Evolutionary conservation across 2,888 invertebrate genomes (phyloP).

Genomic region (Drosophila conformis): DNA sequence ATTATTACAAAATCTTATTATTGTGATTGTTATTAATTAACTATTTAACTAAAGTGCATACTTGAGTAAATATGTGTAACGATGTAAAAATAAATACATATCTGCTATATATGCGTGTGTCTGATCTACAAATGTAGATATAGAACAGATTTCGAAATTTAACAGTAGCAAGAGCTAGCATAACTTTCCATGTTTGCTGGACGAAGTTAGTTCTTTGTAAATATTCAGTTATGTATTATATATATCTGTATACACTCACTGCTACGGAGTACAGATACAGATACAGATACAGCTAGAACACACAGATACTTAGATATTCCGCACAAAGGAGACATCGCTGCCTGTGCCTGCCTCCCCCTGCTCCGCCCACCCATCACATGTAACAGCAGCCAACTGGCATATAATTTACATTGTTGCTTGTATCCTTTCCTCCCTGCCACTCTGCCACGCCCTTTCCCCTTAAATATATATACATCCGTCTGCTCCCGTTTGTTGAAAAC

Average conservation of each 20-base stretch:
- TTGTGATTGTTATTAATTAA: too few species aligned
- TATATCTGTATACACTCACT: background rate
- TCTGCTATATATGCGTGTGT: background rate
- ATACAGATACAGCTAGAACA: slow-evolving; percentile 4
- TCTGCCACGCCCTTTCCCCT: background rate
- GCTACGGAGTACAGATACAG: slow-evolving; percentile 5
- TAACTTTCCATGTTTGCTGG: slow-evolving; percentile 25
- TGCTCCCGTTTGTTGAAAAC: slow-evolving; percentile 46
- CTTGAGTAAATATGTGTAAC: background rate
- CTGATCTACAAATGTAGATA: background rate
- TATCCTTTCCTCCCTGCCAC: slow-evolving; percentile 50
- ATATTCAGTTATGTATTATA: slow-evolving; percentile 22
- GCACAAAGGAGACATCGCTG: slow-evolving; percentile 49
- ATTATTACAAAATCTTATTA: too few species aligned
- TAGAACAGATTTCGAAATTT: slow-evolving; percentile 9
- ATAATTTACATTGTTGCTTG: slow-evolving; percentile 78
- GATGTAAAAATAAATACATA: slow-evolving; percentile 1
- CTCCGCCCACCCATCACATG: background rate
- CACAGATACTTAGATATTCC: slow-evolving; percentile 19
- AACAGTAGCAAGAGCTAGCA: slow-evolving; percentile 3
- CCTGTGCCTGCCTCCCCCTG: background rate
- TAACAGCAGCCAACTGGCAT: slow-evolving; percentile 69
- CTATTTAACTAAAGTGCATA: too few species aligned
- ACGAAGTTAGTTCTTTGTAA: slow-evolving; percentile 22
- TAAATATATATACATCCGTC: slow-evolving; percentile 5